phyloP scores from a whole-genome alignment of 1,140 invertebrate species.

The Drepana arcuata region DNA sequence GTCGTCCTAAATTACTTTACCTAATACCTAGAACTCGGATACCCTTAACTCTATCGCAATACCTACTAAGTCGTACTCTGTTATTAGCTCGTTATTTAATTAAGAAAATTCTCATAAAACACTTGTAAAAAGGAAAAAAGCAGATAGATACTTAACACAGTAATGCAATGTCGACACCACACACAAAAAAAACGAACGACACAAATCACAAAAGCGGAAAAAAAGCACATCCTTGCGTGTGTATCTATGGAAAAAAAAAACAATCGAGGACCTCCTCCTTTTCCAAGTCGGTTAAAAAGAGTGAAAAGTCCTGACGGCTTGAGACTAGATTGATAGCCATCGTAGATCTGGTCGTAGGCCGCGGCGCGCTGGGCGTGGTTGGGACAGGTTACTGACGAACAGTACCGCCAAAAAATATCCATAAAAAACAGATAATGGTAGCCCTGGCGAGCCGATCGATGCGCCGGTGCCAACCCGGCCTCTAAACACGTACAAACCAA shows the following conservation, averaged over 20 bases:
- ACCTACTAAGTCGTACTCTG: too few species aligned
- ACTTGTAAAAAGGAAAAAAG: too few species aligned
- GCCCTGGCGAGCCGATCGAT: constrained; percentile 57
- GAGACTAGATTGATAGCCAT: constrained; percentile 52
- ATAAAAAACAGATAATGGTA: constrained; percentile 69
- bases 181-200: constrained; percentile 16
- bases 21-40: too few species aligned
- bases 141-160: too few species aligned
- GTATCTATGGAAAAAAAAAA: constrained; percentile 38
- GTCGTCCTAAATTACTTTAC: too few species aligned
- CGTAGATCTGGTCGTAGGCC: constrained; percentile 35
- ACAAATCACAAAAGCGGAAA: constrained; percentile 38
- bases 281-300: too few species aligned
- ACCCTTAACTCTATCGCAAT: too few species aligned
- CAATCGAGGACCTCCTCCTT: too few species aligned
- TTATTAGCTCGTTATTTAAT: too few species aligned
- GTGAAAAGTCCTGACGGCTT: constrained; percentile 44
- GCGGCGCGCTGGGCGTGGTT: constrained; percentile 49
- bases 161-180: too few species aligned
- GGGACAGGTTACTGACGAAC: constrained; percentile 61
- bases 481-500: constrained; percentile 44
- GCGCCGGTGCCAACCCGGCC: constrained; percentile 44
- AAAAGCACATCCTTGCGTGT: too few species aligned
- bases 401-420: constrained; percentile 65
- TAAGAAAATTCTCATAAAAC: too few species aligned